Evolutionary conservation across 2,797 vertebrate species (phyloP).

Genomic region (Austrolebias charrua): DNA sequence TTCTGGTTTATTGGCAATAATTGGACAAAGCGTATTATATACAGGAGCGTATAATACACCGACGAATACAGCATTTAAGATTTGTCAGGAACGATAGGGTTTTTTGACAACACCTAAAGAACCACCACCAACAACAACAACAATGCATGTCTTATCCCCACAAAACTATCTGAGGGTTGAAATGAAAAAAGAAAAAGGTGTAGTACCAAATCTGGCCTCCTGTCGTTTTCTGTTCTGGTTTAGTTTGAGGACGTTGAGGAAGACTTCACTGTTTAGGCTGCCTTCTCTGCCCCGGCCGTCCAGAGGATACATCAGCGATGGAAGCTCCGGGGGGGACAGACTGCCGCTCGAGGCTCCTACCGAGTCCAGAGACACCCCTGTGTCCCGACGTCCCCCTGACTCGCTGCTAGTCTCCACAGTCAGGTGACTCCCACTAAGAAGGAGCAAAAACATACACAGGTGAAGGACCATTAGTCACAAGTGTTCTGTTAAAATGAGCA

Average conservation of each 20-base stretch:
- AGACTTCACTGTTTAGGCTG: conserved; percentile 78
- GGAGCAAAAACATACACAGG: not conserved
- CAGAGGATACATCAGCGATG: conserved; percentile 66
- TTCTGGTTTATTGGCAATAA: no score
- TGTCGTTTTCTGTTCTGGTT: conserved; percentile 74
- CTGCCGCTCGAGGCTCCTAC: conserved; percentile 75
- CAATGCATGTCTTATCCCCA: no score
- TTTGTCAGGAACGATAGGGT: no score
- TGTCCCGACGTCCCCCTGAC: conserved; percentile 67
- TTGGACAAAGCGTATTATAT: no score
- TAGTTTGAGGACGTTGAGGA: conserved; percentile 78
- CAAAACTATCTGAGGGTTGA: no score
- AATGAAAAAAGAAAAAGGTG: no score
- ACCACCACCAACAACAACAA: no score
- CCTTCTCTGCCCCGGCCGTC: conserved; percentile 53
- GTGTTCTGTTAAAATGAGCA: not conserved
- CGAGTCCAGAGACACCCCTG: conserved; percentile 72
- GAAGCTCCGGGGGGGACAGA: conserved; percentile 70
- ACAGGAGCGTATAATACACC: no score
- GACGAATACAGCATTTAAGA: no score
- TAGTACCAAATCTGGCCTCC: conserved; percentile 60
- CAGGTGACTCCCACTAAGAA: conserved; percentile 59
- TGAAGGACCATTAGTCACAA: not conserved
- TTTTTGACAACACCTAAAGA: no score
- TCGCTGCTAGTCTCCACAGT: conserved; percentile 50